phyloP scores from a whole-genome alignment of 2,113 vertebrate genomes.

The Crotalus tigris region DNA sequence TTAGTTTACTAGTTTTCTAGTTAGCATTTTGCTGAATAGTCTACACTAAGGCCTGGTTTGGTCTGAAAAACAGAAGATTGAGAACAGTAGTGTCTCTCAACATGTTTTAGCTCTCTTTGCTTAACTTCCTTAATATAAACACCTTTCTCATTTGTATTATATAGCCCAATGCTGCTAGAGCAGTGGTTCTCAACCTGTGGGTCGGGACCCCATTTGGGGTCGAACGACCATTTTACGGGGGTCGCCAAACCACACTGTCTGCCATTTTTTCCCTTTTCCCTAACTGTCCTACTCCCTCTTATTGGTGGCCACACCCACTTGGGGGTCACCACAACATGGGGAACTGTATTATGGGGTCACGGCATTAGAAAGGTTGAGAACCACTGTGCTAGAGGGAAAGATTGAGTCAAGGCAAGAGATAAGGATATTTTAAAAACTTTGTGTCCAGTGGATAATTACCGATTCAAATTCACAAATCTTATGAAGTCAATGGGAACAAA shows the following conservation, averaged over 20 bases:
- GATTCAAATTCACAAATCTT: neutral
- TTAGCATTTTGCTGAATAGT: neutral
- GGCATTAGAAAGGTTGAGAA: too few species aligned
- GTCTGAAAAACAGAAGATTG: neutral
- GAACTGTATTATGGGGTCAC: too few species aligned
- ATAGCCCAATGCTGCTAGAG: neutral
- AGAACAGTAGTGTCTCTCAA: neutral
- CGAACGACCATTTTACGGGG: too few species aligned
- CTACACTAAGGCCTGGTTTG: neutral
- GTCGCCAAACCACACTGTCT: too few species aligned
- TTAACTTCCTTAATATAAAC: neutral
- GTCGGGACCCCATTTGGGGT: too few species aligned
- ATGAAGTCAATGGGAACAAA: neutral
- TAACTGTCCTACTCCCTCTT: too few species aligned
- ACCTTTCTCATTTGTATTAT: neutral
- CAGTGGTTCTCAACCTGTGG: too few species aligned
- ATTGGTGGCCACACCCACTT: too few species aligned
- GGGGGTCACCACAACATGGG: too few species aligned
- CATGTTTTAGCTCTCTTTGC: neutral
- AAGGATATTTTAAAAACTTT: neutral
- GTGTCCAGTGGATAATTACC: neutral
- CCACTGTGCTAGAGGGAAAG: neutral
- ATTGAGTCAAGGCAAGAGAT: neutral
- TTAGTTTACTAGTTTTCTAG: neutral
- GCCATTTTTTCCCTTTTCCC: too few species aligned